Evolutionary conservation across 2,113 vertebrate species (phyloP).

Genomic region (Takifugu flavidus): DNA sequence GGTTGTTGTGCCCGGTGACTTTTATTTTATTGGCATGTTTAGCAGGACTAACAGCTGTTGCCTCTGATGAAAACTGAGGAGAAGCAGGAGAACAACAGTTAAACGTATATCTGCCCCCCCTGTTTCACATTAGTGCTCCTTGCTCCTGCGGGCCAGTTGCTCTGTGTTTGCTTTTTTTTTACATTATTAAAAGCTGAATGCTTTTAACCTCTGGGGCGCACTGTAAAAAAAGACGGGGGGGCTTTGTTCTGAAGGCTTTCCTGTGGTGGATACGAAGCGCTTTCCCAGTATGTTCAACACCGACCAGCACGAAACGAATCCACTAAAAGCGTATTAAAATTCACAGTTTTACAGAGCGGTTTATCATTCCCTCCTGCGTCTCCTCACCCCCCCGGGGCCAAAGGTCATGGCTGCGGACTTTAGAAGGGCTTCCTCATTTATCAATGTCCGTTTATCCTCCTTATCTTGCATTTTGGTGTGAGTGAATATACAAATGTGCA

Average conservation of each 20-base stretch:
- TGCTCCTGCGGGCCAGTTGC: conserved; percentile 3
- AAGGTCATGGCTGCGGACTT: conserved; percentile 46
- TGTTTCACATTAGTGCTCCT: conserved; percentile 28
- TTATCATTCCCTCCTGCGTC: conserved; percentile 30
- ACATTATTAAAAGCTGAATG: conserved; percentile 25
- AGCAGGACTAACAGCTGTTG: conserved; percentile 10
- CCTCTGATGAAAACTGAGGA: conserved; percentile 14
- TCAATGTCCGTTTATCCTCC: conserved; percentile 56
- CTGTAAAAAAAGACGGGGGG: conserved; percentile 7
- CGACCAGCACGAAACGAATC: conserved; percentile 43
- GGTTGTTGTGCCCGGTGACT: conserved; percentile 34
- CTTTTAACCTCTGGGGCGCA: conserved; percentile 32
- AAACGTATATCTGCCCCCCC: conserved; percentile 4
- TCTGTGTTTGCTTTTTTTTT: conserved; percentile 10
- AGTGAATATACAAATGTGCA: conserved; percentile 53
- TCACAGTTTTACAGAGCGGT: conserved; percentile 55
- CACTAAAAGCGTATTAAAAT: conserved; percentile 60
- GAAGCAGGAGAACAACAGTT: conserved; percentile 23
- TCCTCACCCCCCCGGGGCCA: conserved; percentile 18
- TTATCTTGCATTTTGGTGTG: conserved; percentile 33
- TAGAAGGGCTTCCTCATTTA: conserved; percentile 53
- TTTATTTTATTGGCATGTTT: conserved; percentile 19
- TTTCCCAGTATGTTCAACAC: conserved; percentile 40
- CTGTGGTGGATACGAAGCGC: conserved; percentile 36
- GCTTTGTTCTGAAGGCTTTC: conserved; percentile 54